Conservation (phyloP, 2,888 invertebrate genomes). For the Nebria brevicollis region DNA sequence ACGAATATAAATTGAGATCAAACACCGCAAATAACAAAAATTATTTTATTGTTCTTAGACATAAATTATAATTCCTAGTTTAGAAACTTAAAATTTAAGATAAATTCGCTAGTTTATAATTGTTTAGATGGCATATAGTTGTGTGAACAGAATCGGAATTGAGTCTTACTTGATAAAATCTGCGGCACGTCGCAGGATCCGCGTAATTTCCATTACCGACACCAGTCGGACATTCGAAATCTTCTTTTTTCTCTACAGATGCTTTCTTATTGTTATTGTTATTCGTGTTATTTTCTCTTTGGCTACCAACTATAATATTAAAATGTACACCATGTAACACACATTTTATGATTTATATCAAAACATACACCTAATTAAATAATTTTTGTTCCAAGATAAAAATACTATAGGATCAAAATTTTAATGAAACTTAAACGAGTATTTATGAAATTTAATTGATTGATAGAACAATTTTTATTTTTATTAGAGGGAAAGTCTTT, state of each 20-base stretch:
- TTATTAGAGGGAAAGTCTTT: background rate
- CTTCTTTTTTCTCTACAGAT: constrained; percentile 67
- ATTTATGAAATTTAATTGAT: background rate
- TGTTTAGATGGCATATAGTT: background rate
- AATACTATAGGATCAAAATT: no score
- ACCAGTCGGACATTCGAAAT: constrained; percentile 83
- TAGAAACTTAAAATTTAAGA: background rate
- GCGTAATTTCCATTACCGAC: constrained; percentile 89
- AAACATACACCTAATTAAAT: no score
- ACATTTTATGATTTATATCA: background rate
- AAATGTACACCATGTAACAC: constrained; percentile 17
- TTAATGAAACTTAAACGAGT: background rate
- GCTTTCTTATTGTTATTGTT: constrained; percentile 53
- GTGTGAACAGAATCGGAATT: background rate
- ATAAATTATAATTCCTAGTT: no score
- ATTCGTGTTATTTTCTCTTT: constrained; percentile 58
- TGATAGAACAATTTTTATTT: background rate
- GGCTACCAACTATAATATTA: constrained; percentile 61
- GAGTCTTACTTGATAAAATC: constrained; percentile 84
- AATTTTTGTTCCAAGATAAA: no score
- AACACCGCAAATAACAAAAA: no score
- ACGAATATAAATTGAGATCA: no score
- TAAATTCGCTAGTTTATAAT: constrained; percentile 15
- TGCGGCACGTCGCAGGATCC: constrained; percentile 86
- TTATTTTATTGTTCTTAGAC: no score